Conservation (phyloP, 2,113 vertebrate genomes). For the Scomber colias region DNA sequence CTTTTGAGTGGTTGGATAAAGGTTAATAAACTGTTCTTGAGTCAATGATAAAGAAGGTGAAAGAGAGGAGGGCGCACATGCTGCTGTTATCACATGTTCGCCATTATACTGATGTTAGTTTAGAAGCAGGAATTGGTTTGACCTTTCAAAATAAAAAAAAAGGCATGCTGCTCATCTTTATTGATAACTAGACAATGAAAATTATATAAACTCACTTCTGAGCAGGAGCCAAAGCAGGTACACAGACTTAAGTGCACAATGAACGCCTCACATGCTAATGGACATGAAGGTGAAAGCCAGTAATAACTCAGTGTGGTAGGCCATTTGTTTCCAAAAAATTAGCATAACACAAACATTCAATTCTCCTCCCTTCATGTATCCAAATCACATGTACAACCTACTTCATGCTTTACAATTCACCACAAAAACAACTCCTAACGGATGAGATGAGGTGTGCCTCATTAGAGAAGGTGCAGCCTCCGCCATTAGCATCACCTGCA, state of each 20-base stretch:
- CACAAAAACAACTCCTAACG: not conserved
- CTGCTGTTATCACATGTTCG: not conserved
- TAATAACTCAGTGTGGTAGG: not conserved
- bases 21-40: conserved; percentile 44
- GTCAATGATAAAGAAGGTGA: conserved; percentile 8
- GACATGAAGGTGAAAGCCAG: not conserved
- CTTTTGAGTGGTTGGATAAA: conserved; percentile 30
- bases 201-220: not conserved
- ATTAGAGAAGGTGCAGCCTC: conserved; percentile 37
- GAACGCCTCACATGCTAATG: not conserved
- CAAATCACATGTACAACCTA: not conserved
- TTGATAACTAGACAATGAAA: not conserved
- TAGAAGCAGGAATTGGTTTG: not conserved
- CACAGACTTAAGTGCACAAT: not conserved
- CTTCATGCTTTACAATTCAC: conserved; percentile 5
- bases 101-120: not conserved
- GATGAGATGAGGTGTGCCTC: conserved; percentile 28
- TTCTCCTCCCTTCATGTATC: not conserved
- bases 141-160: not conserved
- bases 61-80: not conserved
- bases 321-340: not conserved
- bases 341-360: not conserved
- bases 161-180: not conserved
- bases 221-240: not conserved
- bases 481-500: conserved; percentile 48